A percentile compares a stretch with the other conserved stretches of the same genome.
These are phyloP conservation scores for Ginglymostoma cirratum DNA, from an alignment of 2,113 vertebrate genomes.

Conservation along the genomic window DNA sequence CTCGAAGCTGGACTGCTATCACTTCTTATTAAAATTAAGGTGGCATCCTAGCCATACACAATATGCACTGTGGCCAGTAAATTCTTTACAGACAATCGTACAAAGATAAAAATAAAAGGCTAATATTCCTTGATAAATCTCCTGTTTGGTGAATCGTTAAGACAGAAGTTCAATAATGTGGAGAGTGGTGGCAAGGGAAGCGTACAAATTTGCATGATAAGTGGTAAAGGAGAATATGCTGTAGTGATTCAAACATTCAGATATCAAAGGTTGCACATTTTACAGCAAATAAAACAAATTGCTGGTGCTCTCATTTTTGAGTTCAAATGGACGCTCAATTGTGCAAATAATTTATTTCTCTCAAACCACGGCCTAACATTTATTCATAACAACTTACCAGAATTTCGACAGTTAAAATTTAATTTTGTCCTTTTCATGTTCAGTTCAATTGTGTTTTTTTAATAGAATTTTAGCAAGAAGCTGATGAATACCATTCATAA, in stretches of 20 bases:
- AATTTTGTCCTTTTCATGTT: background rate
- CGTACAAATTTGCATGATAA: background rate
- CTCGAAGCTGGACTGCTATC: background rate
- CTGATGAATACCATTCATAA: background rate
- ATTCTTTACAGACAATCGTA: background rate
- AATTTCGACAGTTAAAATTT: background rate
- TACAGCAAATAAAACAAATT: background rate
- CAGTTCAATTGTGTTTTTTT: background rate
- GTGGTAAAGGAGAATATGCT: background rate
- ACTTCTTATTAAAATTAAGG: background rate
- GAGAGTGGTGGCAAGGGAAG: background rate
- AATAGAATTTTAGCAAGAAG: background rate
- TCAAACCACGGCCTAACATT: background rate
- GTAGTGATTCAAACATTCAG: background rate
- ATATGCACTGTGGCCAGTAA: background rate
- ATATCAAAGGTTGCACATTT: background rate
- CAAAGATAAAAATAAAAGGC: background rate
- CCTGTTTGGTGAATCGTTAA: background rate
- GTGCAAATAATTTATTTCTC: background rate
- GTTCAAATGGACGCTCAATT: background rate
- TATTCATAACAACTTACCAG: background rate
- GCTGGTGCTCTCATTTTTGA: background rate
- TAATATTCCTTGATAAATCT: background rate
- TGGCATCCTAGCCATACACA: background rate
- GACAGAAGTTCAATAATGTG: background rate